phyloP scores from a whole-genome alignment of 2,888 invertebrate genomes.

The Liopterus haemorrhoidalis region DNA sequence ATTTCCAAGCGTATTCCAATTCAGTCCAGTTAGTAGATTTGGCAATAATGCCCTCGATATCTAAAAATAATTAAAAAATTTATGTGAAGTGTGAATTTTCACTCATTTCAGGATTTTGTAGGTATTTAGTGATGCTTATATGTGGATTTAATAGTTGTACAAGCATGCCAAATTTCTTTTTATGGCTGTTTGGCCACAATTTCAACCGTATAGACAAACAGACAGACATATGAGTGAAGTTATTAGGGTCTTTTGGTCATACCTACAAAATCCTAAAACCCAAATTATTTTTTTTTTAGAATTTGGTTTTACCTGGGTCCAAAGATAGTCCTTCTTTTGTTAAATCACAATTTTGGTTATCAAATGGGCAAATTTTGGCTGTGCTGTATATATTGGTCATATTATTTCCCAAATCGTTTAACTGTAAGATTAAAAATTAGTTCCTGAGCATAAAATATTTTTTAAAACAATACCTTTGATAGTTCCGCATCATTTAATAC shows the following conservation, averaged over 20 bases:
- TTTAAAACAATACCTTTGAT: conserved; percentile 42
- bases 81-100: not conserved
- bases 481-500: conserved; percentile 44
- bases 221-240: too few species aligned
- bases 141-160: too few species aligned
- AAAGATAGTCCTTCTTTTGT: conserved; percentile 37
- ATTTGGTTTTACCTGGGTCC: conserved; percentile 40
- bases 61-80: conserved; percentile 32
- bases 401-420: conserved; percentile 32
- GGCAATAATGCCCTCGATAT: conserved; percentile 43
- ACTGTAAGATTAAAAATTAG: conserved; percentile 26
- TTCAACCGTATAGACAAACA: too few species aligned
- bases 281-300: conserved; percentile 9
- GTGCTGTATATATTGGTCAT: conserved; percentile 44
- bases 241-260: too few species aligned
- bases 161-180: too few species aligned
- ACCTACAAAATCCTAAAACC: too few species aligned
- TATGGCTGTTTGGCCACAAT: too few species aligned
- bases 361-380: conserved; percentile 45
- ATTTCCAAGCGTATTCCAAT: conserved; percentile 58
- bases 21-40: conserved; percentile 55
- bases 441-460: not conserved
- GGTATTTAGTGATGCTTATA: too few species aligned
- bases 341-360: conserved; percentile 40
- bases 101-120: too few species aligned